phyloP scores from a whole-genome alignment of 2,888 invertebrate species.

The Lumbricus terrestris region DNA sequence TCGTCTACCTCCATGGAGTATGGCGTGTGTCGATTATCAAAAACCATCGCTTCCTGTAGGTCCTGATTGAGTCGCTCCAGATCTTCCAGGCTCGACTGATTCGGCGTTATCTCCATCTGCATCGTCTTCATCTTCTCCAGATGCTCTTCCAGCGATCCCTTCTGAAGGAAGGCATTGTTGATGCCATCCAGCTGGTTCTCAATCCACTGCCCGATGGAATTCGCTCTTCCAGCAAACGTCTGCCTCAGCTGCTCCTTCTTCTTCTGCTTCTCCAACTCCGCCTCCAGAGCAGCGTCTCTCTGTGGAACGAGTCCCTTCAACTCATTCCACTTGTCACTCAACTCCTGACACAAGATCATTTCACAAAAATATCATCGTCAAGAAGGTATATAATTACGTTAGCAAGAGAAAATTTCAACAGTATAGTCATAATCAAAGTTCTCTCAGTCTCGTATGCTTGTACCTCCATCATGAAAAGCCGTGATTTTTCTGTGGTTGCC shows the following conservation, averaged over 20 bases:
- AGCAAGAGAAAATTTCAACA: not conserved
- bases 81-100: slow-evolving; percentile 91
- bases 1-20: slow-evolving; percentile 85
- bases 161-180: slow-evolving; percentile 77
- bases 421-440: not conserved
- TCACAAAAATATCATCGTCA: not conserved
- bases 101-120: slow-evolving; percentile 35
- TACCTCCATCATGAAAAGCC: no score
- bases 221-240: slow-evolving; percentile 97
- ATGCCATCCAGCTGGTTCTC: slow-evolving; percentile 88
- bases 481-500: no score
- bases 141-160: slow-evolving; percentile 70
- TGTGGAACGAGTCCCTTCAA: slow-evolving; percentile 93
- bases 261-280: slow-evolving; percentile 94
- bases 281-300: slow-evolving; percentile 89
- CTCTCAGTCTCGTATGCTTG: no score
- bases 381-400: slow-evolving; percentile 57
- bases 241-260: slow-evolving; percentile 88
- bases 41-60: slow-evolving; percentile 95
- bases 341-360: slow-evolving; percentile 53
- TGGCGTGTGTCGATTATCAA: slow-evolving; percentile 96
- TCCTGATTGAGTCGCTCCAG: slow-evolving; percentile 97
- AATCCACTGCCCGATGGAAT: slow-evolving; percentile 98
- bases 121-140: slow-evolving; percentile 19
- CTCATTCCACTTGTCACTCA: slow-evolving; percentile 93